Evolutionary conservation across 2,888 invertebrate species (phyloP).

Genomic region (Eutolmus rufibarbis): DNA sequence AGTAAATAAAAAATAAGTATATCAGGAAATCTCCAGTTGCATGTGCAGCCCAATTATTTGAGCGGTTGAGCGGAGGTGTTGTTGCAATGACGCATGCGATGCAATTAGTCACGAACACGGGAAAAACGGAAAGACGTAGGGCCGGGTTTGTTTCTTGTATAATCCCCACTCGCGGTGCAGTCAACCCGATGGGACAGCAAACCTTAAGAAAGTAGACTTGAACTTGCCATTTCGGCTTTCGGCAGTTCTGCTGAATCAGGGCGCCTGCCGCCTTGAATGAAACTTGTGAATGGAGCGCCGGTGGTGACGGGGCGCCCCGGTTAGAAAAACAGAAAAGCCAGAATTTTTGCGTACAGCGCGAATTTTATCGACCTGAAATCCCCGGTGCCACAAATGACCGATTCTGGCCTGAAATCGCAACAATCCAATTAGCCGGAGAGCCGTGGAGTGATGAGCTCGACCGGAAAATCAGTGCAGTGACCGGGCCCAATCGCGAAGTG

Average conservation of each 20-base stretch:
- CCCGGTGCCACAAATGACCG: neutral
- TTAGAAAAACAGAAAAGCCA: neutral
- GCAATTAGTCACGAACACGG: neutral
- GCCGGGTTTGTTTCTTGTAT: neutral
- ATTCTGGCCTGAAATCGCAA: constrained; percentile 4
- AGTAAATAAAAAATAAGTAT: neutral
- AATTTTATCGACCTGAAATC: constrained; percentile 9
- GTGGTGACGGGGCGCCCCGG: neutral
- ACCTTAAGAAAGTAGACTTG: neutral
- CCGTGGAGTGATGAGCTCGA: neutral
- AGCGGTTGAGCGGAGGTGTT: neutral
- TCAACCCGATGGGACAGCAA: neutral
- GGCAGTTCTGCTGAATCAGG: neutral
- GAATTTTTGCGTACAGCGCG: neutral
- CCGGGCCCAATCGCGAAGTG: constrained; percentile 29
- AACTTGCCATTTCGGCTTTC: constrained; percentile 4
- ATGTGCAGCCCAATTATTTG: neutral
- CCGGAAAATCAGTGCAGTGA: constrained; percentile 43
- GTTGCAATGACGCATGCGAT: neutral
- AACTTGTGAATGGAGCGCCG: neutral
- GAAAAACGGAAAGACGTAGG: neutral
- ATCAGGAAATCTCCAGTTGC: neutral
- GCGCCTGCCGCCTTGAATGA: neutral
- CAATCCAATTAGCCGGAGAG: constrained; percentile 24
- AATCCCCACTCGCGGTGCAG: neutral